These are phyloP conservation scores for Vanessa atalanta DNA, from an alignment of 1,140 invertebrate genomes.

Conservation along the genomic window DNA sequence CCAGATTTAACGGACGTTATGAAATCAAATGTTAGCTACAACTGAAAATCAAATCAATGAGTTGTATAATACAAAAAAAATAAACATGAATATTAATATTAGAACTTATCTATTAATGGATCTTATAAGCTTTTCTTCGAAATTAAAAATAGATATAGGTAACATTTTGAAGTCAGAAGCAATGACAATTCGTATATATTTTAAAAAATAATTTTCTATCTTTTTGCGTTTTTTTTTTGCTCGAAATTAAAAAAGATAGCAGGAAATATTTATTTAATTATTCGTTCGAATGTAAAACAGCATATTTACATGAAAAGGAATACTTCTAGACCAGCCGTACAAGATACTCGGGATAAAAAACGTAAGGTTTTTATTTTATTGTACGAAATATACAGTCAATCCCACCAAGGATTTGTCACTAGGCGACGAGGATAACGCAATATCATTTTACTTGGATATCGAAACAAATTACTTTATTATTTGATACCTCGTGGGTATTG, in stretches of 20 bases:
- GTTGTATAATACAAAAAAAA: no score
- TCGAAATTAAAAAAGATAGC: background rate
- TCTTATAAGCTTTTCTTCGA: no score
- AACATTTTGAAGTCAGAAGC: no score
- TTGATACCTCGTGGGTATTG: background rate
- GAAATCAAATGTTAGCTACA: no score
- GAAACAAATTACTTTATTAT: slow-evolving; percentile 8
- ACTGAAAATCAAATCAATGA: no score
- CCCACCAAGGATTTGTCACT: slow-evolving; percentile 23
- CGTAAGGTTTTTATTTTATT: slow-evolving; percentile 18
- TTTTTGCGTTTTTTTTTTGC: background rate
- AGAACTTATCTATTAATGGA: no score
- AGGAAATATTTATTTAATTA: slow-evolving; percentile 32
- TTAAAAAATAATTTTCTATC: no score
- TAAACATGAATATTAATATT: no score
- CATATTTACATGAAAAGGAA: slow-evolving; percentile 25
- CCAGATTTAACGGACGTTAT: no score
- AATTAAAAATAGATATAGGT: no score
- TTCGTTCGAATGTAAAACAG: slow-evolving; percentile 27
- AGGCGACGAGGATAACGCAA: slow-evolving; percentile 16
- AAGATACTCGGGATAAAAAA: slow-evolving; percentile 15
- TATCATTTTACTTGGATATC: slow-evolving; percentile 10
- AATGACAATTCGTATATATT: no score
- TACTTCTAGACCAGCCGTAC: slow-evolving; percentile 8
- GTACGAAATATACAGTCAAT: slow-evolving; percentile 21